phyloP scores from a whole-genome alignment of 2,797 vertebrate species.

The Melanotaenia trifasciata region DNA sequence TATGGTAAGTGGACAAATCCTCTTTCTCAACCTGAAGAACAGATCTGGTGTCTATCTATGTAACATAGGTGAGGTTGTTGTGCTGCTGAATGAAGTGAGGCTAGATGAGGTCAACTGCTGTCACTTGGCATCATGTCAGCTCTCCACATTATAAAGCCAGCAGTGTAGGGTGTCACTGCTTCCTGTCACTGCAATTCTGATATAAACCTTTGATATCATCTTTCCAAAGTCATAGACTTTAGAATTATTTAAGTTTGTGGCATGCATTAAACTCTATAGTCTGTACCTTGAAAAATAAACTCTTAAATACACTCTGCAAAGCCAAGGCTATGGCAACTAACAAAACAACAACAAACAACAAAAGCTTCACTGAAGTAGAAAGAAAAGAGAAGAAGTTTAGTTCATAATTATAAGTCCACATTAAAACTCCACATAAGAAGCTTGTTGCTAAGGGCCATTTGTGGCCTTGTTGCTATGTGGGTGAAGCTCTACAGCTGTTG shows the following conservation, averaged over 20 bases:
- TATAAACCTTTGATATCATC: slow-evolving; percentile 17
- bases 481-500: slow-evolving; percentile 77
- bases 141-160: slow-evolving; percentile 51
- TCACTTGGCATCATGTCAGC: slow-evolving; percentile 33
- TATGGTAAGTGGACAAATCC: slow-evolving; percentile 69
- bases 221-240: slow-evolving; percentile 15
- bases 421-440: neutral
- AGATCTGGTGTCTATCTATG: slow-evolving; percentile 23
- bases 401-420: neutral
- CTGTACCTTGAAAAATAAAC: slow-evolving; percentile 8
- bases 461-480: slow-evolving; percentile 56
- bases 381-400: neutral
- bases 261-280: neutral
- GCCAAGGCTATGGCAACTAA: neutral
- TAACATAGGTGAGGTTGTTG: slow-evolving; percentile 38
- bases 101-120: slow-evolving; percentile 35
- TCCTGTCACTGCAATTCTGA: slow-evolving; percentile 27
- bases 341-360: too few relatives aligned
- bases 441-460: slow-evolving; percentile 67
- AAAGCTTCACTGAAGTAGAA: neutral
- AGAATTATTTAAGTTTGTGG: too few relatives aligned
- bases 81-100: slow-evolving; percentile 36
- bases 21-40: slow-evolving; percentile 7
- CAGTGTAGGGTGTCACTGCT: slow-evolving; percentile 69
- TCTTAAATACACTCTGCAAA: neutral